Conservation (phyloP, 2,113 vertebrate species). For the Ranitomeya variabilis region DNA sequence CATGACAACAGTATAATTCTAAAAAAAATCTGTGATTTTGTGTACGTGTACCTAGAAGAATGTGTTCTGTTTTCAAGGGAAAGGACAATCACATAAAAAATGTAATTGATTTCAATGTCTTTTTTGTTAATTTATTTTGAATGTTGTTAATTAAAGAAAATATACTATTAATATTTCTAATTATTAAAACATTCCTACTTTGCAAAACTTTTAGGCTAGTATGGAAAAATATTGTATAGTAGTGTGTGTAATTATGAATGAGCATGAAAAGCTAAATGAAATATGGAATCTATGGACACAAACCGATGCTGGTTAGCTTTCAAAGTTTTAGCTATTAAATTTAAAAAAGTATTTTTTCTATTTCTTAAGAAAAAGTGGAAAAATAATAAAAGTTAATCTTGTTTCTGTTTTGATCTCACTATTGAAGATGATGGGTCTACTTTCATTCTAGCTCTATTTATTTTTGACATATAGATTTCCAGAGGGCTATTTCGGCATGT, state of each 20-base stretch:
- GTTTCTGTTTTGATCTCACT: neutral
- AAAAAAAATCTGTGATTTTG: no score
- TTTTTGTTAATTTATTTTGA: no score
- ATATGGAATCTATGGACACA: neutral
- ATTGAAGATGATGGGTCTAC: neutral
- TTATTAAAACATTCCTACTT: no score
- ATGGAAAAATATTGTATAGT: no score
- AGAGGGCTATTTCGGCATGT: conserved; percentile 13
- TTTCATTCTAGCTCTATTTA: neutral
- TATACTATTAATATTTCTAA: no score
- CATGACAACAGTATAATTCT: no score
- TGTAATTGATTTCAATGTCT: no score
- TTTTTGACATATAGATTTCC: conserved; percentile 13
- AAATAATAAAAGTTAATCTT: neutral
- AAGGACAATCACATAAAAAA: no score
- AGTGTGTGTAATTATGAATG: neutral
- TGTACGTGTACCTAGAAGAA: no score
- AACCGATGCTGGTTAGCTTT: neutral
- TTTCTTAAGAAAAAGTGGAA: neutral
- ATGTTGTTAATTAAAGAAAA: no score
- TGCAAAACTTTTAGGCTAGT: no score
- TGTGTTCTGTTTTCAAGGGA: no score
- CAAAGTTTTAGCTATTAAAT: neutral
- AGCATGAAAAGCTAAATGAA: neutral
- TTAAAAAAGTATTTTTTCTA: neutral